Evolutionary conservation across 1,140 invertebrate species (phyloP).

Genomic region (Prorops nasuta): DNA sequence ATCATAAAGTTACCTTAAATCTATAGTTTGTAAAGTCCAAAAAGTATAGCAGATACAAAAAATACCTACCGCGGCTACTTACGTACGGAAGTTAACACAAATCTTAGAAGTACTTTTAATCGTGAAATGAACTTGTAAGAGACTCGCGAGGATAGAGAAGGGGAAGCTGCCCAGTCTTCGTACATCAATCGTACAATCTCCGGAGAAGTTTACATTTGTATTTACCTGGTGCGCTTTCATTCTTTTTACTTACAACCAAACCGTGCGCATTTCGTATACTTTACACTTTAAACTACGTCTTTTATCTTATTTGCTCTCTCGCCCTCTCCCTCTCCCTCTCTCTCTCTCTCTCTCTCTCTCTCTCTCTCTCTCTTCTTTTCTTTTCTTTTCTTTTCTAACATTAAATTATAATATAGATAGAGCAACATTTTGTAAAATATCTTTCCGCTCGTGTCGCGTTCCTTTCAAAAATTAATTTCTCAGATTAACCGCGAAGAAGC

Average conservation of each 20-base stretch:
- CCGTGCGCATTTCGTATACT: constrained; percentile 51
- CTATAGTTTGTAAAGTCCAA: constrained; percentile 41
- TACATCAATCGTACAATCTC: constrained; percentile 54
- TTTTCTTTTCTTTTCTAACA: not conserved
- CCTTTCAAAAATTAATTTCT: not conserved
- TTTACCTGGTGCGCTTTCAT: constrained; percentile 69
- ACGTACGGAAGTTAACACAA: constrained; percentile 61
- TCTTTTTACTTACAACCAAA: constrained; percentile 61
- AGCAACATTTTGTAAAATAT: not conserved
- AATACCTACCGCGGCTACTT: constrained; percentile 67
- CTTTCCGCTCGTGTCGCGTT: not conserved
- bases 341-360: too few relatives aligned
- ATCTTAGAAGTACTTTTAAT: constrained; percentile 54
- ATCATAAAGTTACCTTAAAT: constrained; percentile 44
- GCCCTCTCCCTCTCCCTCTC: too few relatives aligned
- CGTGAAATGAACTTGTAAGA: constrained; percentile 54
- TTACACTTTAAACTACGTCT: not conserved
- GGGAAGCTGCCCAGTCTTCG: constrained; percentile 54
- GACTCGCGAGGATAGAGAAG: constrained; percentile 53
- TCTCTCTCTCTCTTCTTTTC: too few relatives aligned
- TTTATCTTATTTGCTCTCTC: too few relatives aligned
- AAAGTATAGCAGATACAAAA: constrained; percentile 59
- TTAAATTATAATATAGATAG: not conserved
- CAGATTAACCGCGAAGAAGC: too few relatives aligned
- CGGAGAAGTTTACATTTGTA: constrained; percentile 54